Conservation (phyloP, 2,113 vertebrate species). For the Rhinoderma darwinii region DNA sequence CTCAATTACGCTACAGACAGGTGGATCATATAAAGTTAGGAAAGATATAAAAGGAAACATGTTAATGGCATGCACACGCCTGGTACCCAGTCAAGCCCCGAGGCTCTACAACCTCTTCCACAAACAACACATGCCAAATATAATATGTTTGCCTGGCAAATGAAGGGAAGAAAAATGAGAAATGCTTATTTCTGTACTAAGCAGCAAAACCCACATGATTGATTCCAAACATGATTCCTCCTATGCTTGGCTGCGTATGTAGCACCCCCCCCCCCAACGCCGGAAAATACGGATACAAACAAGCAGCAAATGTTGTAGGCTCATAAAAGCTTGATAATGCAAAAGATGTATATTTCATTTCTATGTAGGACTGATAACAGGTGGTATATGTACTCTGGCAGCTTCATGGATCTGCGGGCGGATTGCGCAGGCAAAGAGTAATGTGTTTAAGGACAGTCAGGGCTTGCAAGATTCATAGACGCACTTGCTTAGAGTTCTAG, state of each 20-base stretch:
- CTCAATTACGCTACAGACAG: not conserved
- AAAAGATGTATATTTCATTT: conserved; percentile 29
- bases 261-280: not conserved
- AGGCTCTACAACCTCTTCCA: conserved; percentile 19
- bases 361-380: conserved; percentile 31
- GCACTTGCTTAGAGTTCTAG: conserved; percentile 47
- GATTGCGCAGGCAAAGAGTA: conserved; percentile 8
- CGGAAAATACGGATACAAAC: not conserved
- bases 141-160: conserved; percentile 26
- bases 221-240: not conserved
- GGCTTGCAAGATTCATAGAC: conserved; percentile 52
- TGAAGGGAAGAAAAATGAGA: conserved; percentile 1
- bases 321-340: conserved; percentile 24
- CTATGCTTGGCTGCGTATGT: not conserved
- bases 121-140: conserved; percentile 35
- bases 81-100: conserved; percentile 14
- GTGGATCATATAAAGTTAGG: conserved; percentile 3
- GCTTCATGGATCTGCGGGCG: conserved; percentile 22
- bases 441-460: conserved; percentile 48
- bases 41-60: conserved; percentile 9
- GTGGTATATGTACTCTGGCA: conserved; percentile 14
- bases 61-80: conserved; percentile 28
- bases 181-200: not conserved
- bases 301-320: not conserved
- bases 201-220: not conserved